phyloP scores from a whole-genome alignment of 92 coral and sea anemone genomes.

The Bergia sp. region DNA sequence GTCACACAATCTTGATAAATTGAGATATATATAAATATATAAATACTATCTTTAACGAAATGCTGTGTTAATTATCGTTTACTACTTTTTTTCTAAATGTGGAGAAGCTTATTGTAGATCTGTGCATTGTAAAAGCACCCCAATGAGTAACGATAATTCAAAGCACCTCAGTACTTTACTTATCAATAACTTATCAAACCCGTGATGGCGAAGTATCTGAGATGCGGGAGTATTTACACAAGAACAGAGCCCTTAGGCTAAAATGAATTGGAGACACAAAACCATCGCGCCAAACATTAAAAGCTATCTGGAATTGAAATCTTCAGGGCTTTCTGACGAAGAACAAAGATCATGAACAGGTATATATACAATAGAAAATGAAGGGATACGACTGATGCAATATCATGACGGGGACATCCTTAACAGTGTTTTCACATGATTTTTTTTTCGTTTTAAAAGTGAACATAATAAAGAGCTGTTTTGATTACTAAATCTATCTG shows the following conservation, averaged over 20 bases:
- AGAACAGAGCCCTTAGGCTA: not conserved
- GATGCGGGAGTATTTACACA: not conserved
- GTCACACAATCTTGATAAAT: not conserved
- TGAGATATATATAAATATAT: not conserved
- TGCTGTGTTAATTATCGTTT: not conserved
- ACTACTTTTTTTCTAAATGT: not conserved
- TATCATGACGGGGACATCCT: no score
- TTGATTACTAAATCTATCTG: no score
- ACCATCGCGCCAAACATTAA: not conserved
- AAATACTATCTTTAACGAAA: not conserved
- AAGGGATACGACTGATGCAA: not conserved
- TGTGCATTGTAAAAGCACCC: not conserved
- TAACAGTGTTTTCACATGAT: no score
- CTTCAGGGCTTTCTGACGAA: not conserved
- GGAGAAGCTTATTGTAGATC: not conserved
- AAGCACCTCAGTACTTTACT: no score
- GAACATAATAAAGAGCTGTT: no score
- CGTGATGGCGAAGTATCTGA: not conserved
- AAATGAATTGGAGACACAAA: not conserved
- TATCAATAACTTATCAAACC: not conserved
- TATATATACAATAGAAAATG: not conserved
- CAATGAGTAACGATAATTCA: not conserved
- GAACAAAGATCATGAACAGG: not conserved
- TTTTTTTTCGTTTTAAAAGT: no score
- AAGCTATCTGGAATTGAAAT: not conserved